These are phyloP conservation scores for Agelastica alni DNA, from an alignment of 2,888 invertebrate species.

Conservation along the genomic window DNA sequence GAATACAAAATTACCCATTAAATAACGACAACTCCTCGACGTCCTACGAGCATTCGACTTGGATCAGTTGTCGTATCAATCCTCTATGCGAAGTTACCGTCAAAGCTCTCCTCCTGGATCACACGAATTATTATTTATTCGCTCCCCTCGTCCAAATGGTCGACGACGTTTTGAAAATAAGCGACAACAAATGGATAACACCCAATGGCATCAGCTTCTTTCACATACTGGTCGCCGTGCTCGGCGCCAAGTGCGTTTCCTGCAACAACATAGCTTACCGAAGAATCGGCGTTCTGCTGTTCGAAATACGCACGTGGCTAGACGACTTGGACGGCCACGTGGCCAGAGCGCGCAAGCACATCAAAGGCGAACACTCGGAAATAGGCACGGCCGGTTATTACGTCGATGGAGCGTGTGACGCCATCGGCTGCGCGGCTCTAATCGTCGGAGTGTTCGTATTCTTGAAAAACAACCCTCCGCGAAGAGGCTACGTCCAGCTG, in stretches of 20 bases:
- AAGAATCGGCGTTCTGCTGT: slow-evolving; percentile 74
- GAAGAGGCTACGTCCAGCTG: slow-evolving; percentile 73
- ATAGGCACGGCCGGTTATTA: slow-evolving; percentile 82
- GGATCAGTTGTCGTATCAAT: slow-evolving; percentile 72
- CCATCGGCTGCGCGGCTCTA: slow-evolving; percentile 73
- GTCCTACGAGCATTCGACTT: slow-evolving; percentile 61
- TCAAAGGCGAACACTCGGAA: slow-evolving; percentile 77
- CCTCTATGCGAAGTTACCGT: slow-evolving; percentile 81
- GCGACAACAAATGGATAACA: slow-evolving; percentile 63
- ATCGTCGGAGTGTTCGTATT: slow-evolving; percentile 71
- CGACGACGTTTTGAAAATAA: slow-evolving; percentile 63
- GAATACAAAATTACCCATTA: slow-evolving; percentile 72
- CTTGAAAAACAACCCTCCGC: slow-evolving; percentile 72
- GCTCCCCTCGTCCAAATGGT: slow-evolving; percentile 77
- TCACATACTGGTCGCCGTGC: slow-evolving; percentile 75
- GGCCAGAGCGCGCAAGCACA: slow-evolving; percentile 74
- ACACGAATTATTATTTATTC: slow-evolving; percentile 81
- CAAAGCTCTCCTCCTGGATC: slow-evolving; percentile 81
- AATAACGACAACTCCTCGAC: slow-evolving; percentile 51
- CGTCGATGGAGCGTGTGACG: slow-evolving; percentile 83
- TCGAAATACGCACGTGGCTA: slow-evolving; percentile 79
- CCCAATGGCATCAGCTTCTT: slow-evolving; percentile 83
- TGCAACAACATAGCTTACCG: slow-evolving; percentile 73
- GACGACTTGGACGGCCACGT: slow-evolving; percentile 89
- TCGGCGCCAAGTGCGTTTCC: slow-evolving; percentile 75